phyloP scores from a whole-genome alignment of 2,113 vertebrate species.

The Alethe castanea region DNA sequence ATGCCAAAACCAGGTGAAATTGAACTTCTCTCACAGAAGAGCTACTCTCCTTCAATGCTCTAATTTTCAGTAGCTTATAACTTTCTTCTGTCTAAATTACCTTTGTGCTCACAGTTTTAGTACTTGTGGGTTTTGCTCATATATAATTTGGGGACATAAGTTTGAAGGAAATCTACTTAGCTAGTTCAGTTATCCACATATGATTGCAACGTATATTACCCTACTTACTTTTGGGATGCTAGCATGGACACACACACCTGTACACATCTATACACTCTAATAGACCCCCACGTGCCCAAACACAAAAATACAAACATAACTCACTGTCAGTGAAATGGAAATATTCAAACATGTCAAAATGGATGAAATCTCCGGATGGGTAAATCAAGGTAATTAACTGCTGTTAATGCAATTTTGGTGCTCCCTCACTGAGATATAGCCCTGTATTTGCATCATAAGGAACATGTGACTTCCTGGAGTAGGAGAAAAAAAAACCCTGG shows the following conservation, averaged over 20 bases:
- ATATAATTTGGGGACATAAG: not conserved
- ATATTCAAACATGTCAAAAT: not conserved
- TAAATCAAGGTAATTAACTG: not conserved
- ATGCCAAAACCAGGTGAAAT: not conserved
- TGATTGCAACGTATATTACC: not conserved
- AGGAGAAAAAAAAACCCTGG: not conserved
- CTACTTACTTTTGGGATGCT: not conserved
- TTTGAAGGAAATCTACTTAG: not conserved
- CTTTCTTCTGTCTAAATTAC: not conserved
- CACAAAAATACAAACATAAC: not conserved
- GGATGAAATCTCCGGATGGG: not conserved
- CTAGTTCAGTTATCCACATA: not conserved
- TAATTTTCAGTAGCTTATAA: slow-evolving; percentile 3
- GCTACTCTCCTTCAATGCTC: not conserved
- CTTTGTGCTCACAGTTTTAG: not conserved
- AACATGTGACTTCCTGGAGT: not conserved
- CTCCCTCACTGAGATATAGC: not conserved
- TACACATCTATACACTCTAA: not conserved
- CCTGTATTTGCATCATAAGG: not conserved
- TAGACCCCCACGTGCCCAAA: accelerated
- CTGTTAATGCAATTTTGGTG: not conserved
- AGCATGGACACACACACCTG: accelerated
- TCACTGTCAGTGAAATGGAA: not conserved
- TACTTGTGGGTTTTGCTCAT: not conserved
- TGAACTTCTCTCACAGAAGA: not conserved